Evolutionary conservation across 1,140 invertebrate species (phyloP).

Genomic region (Ptiloglossa arizonensis): DNA sequence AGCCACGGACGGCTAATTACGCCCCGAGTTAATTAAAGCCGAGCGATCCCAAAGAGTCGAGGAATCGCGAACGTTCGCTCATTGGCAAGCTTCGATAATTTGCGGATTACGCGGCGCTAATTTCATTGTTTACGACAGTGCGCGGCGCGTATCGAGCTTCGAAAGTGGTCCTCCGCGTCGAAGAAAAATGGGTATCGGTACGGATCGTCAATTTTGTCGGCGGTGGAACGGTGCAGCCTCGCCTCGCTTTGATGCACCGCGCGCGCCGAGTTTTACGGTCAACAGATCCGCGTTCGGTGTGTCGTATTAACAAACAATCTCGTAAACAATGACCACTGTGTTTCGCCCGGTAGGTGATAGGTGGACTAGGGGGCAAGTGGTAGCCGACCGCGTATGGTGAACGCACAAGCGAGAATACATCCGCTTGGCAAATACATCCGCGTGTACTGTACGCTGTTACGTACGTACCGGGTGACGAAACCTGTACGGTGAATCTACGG

Average conservation of each 20-base stretch:
- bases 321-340: slow-evolving; percentile 66
- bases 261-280: slow-evolving; percentile 26
- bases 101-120: slow-evolving; percentile 21
- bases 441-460: slow-evolving; percentile 43
- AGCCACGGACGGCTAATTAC: background rate
- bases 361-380: slow-evolving; percentile 56
- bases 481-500: background rate
- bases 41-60: background rate
- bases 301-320: slow-evolving; percentile 56
- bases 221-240: background rate
- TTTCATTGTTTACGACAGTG: slow-evolving; percentile 7
- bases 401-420: slow-evolving; percentile 53
- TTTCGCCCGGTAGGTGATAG: slow-evolving; percentile 55
- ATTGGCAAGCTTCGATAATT: background rate
- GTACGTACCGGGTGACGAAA: slow-evolving; percentile 59
- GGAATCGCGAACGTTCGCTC: background rate
- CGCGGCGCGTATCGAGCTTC: background rate
- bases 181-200: background rate
- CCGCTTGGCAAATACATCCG: slow-evolving; percentile 60
- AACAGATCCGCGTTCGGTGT: slow-evolving; percentile 31
- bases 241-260: slow-evolving; percentile 23
- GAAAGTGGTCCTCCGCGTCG: background rate
- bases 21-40: slow-evolving; percentile 12
- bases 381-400: slow-evolving; percentile 40
- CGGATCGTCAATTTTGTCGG: background rate